Percentiles rank a stretch among this genome's conserved stretches.
These are phyloP conservation scores for Chorisops tibialis DNA, from an alignment of 2,888 invertebrate species.

Conservation along the genomic window DNA sequence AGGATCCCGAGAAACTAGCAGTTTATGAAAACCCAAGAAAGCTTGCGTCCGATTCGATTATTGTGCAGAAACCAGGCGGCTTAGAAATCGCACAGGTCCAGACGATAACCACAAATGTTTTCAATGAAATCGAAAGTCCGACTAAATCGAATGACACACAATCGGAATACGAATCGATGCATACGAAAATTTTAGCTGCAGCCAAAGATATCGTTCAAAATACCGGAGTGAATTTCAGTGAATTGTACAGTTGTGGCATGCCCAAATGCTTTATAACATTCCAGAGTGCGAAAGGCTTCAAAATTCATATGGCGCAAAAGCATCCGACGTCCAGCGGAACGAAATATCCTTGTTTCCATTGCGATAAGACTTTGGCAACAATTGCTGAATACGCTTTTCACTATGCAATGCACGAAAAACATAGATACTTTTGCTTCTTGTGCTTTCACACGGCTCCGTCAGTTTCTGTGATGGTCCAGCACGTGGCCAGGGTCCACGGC, in stretches of 20 bases:
- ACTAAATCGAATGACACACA: not conserved
- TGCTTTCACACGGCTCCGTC: constrained; percentile 53
- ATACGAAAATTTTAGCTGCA: constrained; percentile 30
- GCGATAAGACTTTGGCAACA: constrained; percentile 52
- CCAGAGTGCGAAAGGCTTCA: constrained; percentile 46
- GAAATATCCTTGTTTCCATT: constrained; percentile 54
- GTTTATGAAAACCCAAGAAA: not conserved
- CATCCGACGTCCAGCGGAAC: constrained; percentile 41
- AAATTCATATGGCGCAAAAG: constrained; percentile 45
- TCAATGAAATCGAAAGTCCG: not conserved
- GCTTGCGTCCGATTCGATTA: not conserved
- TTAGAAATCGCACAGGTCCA: constrained; percentile 11
- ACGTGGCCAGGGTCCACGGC: constrained; percentile 58
- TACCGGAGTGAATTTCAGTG: constrained; percentile 46
- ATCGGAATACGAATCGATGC: not conserved
- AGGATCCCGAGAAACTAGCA: not conserved
- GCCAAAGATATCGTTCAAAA: constrained; percentile 35
- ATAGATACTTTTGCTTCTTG: constrained; percentile 59
- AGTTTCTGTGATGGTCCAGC: constrained; percentile 46
- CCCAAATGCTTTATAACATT: constrained; percentile 50
- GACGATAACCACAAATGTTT: not conserved
- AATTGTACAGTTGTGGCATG: constrained; percentile 56
- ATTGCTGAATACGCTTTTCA: constrained; percentile 56
- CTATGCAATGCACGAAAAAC: constrained; percentile 58
- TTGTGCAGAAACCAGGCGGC: not conserved